Conservation (phyloP, 2,888 invertebrate species). For the Epinotia nisella region DNA sequence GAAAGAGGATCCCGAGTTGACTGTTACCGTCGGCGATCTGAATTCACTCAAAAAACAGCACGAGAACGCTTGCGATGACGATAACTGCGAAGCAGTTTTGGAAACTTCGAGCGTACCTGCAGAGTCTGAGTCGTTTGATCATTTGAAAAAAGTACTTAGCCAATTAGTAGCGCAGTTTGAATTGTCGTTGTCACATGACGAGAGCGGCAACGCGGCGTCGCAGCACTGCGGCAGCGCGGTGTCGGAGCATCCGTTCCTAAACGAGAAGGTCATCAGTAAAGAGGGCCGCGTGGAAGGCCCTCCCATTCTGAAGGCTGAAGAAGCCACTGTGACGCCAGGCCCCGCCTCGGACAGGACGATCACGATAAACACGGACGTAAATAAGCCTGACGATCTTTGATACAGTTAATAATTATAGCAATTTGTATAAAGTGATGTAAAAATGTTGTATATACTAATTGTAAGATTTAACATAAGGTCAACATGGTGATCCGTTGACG, state of each 20-base stretch:
- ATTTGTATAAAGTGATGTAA: slow-evolving; percentile 45
- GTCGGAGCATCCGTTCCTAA: slow-evolving; percentile 49
- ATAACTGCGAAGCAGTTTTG: slow-evolving; percentile 59
- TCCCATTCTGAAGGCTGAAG: not conserved
- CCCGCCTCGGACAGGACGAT: slow-evolving; percentile 1
- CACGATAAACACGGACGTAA: slow-evolving; percentile 42
- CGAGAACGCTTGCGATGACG: slow-evolving; percentile 60
- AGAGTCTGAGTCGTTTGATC: slow-evolving; percentile 71
- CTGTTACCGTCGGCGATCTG: slow-evolving; percentile 82
- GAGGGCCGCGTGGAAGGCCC: slow-evolving; percentile 1
- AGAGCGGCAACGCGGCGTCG: slow-evolving; percentile 42
- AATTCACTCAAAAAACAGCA: slow-evolving; percentile 67
- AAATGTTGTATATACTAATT: slow-evolving; percentile 42
- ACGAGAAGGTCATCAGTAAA: slow-evolving; percentile 51
- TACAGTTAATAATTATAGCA: slow-evolving; percentile 22
- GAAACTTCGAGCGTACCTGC: slow-evolving; percentile 51
- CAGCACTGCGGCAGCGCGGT: slow-evolving; percentile 49
- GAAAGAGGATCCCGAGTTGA: slow-evolving; percentile 80
- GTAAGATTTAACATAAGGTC: slow-evolving; percentile 32
- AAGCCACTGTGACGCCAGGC: not conserved
- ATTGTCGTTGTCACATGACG: slow-evolving; percentile 64
- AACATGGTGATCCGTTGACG: slow-evolving; percentile 1
- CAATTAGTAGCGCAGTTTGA: slow-evolving; percentile 75
- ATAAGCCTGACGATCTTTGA: slow-evolving; percentile 54
- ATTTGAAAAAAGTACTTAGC: slow-evolving; percentile 75